These are phyloP conservation scores for Amphilophus citrinellus DNA, from an alignment of 2,113 vertebrate species.

Conservation along the genomic window DNA sequence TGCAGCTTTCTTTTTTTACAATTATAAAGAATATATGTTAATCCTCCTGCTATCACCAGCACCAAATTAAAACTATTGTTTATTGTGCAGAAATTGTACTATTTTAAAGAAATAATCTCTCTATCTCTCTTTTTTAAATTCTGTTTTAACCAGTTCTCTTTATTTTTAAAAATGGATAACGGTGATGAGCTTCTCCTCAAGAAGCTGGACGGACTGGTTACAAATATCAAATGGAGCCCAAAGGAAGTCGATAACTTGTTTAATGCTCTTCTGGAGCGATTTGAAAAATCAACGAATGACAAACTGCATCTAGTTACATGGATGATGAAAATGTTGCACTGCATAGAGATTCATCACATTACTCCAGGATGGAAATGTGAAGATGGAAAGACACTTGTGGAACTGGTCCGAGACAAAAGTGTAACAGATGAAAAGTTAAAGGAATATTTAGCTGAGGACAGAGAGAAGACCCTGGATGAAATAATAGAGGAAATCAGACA, in stretches of 20 bases:
- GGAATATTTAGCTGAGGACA: background rate
- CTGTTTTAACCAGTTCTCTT: background rate
- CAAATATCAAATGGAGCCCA: slow-evolving; percentile 44
- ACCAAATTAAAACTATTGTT: too few relatives aligned
- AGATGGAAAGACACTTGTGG: rapidly evolving
- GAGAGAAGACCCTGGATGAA: slow-evolving; percentile 42
- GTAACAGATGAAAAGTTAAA: slow-evolving; percentile 13
- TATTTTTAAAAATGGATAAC: slow-evolving; percentile 7
- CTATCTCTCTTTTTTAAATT: rapidly evolving
- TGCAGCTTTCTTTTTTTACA: background rate
- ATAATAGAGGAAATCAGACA: slow-evolving; percentile 62
- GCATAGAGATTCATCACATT: slow-evolving; percentile 60
- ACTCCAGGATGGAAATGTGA: background rate
- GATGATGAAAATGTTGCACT: slow-evolving; percentile 60
- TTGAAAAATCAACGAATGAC: background rate
- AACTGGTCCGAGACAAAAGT: background rate
- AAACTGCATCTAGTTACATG: slow-evolving; percentile 22
- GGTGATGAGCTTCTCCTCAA: slow-evolving; percentile 12
- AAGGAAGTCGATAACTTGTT: slow-evolving; percentile 21
- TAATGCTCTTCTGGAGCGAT: slow-evolving; percentile 43
- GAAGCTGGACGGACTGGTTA: slow-evolving; percentile 46
- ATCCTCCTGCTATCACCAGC: too few relatives aligned
- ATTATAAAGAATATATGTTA: too few relatives aligned
- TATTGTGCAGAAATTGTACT: background rate
- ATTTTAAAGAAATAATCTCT: background rate